Evolutionary conservation across 1,140 invertebrate genomes (phyloP).

Genomic region (Aplysia californica): DNA sequence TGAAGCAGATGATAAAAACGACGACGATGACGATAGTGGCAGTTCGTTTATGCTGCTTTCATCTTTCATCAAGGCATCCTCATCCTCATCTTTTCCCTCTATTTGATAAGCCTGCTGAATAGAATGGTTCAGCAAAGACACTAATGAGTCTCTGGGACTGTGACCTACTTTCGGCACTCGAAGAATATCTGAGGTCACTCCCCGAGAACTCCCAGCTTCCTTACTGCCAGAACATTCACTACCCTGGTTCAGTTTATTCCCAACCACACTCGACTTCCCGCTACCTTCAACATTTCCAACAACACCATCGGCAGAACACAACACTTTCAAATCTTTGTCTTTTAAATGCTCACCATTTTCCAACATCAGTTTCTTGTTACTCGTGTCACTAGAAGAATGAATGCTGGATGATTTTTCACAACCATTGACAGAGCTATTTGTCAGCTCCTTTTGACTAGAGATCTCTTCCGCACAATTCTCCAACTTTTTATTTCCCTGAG

Average conservation of each 20-base stretch:
- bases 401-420: too few relatives aligned
- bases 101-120: constrained; percentile 5
- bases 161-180: background rate
- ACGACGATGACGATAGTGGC: background rate
- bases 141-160: background rate
- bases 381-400: too few relatives aligned
- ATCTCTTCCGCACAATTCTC: too few relatives aligned
- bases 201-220: background rate
- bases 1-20: too few relatives aligned
- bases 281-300: background rate
- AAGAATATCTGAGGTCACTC: constrained; percentile 1
- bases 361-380: too few relatives aligned
- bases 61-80: background rate
- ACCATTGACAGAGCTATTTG: too few relatives aligned
- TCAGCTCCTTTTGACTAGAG: too few relatives aligned
- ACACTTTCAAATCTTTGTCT: background rate
- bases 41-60: background rate
- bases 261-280: background rate
- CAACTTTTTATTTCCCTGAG: too few relatives aligned
- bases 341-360: background rate
- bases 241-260: background rate
- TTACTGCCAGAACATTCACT: background rate
- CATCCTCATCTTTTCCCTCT: background rate
- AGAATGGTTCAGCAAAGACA: constrained; percentile 11
- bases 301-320: background rate